phyloP scores from a whole-genome alignment of 1,140 invertebrate species.

The Paramacrobiotus metropolitanus region DNA sequence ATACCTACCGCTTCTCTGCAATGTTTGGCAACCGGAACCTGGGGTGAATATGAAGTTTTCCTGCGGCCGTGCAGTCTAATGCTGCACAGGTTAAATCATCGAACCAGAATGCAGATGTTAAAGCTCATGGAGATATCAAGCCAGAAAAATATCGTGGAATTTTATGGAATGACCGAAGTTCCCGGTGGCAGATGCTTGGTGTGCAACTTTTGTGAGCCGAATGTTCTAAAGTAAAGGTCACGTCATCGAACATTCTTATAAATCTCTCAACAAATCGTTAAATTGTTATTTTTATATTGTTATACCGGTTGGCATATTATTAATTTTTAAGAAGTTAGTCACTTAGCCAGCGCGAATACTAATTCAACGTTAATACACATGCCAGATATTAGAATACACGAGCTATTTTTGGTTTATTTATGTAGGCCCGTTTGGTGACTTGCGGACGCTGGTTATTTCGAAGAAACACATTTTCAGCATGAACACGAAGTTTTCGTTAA shows the following conservation, averaged over 20 bases:
- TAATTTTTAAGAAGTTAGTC: not conserved
- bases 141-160: not conserved
- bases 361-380: too few species aligned
- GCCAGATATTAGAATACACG: not conserved
- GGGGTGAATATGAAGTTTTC: slow-evolving; percentile 1
- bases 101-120: not conserved
- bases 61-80: slow-evolving; percentile 1
- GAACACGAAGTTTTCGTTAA: slow-evolving; percentile 13
- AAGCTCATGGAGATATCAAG: not conserved
- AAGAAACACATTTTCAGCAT: not conserved
- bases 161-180: not conserved
- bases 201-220: not conserved
- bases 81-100: not conserved
- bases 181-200: not conserved
- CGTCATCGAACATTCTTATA: not conserved
- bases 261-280: not conserved
- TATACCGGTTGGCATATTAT: not conserved
- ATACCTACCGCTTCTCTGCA: not conserved
- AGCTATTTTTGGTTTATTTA: not conserved
- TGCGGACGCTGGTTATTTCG: not conserved
- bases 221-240: too few species aligned
- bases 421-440: not conserved
- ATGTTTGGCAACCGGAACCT: not conserved
- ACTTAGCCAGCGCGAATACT: too few species aligned
- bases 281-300: not conserved